Percentiles rank a stretch among this genome's conserved stretches.
These are phyloP conservation scores for Paramacrobiotus metropolitanus DNA, from an alignment of 1,140 invertebrate genomes.

Conservation along the genomic window DNA sequence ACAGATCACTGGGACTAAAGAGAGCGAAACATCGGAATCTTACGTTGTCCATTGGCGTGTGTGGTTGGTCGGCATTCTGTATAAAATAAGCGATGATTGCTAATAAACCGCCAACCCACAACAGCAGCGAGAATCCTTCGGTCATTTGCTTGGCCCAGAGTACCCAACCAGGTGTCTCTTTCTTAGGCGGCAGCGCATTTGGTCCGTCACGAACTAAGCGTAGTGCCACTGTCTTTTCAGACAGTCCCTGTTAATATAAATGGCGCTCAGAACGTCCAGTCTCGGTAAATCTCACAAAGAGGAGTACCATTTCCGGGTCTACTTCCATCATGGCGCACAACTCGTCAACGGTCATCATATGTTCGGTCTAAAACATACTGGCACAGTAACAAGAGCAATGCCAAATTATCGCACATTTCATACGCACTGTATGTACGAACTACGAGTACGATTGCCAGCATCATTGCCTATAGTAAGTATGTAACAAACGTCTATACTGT, in stretches of 20 bases:
- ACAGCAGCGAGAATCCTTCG: conserved; percentile 43
- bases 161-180: conserved; percentile 35
- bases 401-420: conserved; percentile 8
- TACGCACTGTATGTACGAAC: not conserved
- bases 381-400: too few relatives aligned
- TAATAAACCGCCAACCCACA: conserved; percentile 48
- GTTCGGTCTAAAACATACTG: conserved; percentile 9
- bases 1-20: too few relatives aligned
- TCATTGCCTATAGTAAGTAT: too few relatives aligned
- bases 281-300: conserved; percentile 3
- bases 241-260: conserved; percentile 44
- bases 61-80: conserved; percentile 24
- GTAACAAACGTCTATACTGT: too few relatives aligned
- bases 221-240: conserved; percentile 71
- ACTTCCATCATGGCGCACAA: not conserved
- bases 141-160: conserved; percentile 38
- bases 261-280: not conserved
- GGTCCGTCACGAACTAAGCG: conserved; percentile 77
- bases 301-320: not conserved
- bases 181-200: conserved; percentile 47
- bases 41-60: conserved; percentile 25
- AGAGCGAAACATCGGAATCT: too few relatives aligned
- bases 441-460: too few relatives aligned
- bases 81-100: conserved; percentile 40
- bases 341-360: not conserved